Base-by-base conservation (phyloP, 1,140 invertebrate species). In the Polypedilum pembai region DNA sequence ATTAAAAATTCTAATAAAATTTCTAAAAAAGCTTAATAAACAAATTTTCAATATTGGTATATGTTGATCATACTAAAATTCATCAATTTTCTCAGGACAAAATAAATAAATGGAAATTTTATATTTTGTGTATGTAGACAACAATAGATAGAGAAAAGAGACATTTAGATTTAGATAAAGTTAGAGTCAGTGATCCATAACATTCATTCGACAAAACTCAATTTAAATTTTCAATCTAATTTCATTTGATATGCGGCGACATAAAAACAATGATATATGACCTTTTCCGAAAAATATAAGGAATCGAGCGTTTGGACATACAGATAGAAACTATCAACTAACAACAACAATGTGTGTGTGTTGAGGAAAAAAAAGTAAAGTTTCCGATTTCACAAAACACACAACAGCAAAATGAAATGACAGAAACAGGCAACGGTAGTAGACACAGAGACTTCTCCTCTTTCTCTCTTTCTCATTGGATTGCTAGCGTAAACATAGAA, bases 171-270 rank as follows among this genome's bases (percentile, higher is more conserved):
- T n/a, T n/a, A n/a, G n/a, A 56, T 8, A 4, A 3, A n/a, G 45
- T 15, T 56, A 56, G 12, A 56, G 12, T 12, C 8, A 56, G 10
- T 56, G 45, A 56, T 56, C 45, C 45, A 56, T 56, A 56, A 56
- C 45, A 56, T 56, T 56, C 45, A 15, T 56, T 56, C 45, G 45
- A 56, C 45, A 56, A 56, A 56, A 56, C 45, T 56, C 45, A 56
- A 56, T 56, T 56, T 56, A 56, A 56, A 56, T 56, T 56, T 56
- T 56, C 45, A 56, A 56, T 56, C 45, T 56, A 56, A 56, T 56
- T 56, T 56, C 45, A 56, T 56, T 56, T 56, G 45, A 56, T 56
- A 56, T 56, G 45, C 45, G 45, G 45, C 45, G 45, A 56, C 45
- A 56, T 56, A 56, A 56, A 56, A 56, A 56, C 45, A 56, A 56